These are phyloP conservation scores for Hippocampus comes DNA, from an alignment of 2,113 vertebrate genomes.

Conservation along the genomic window DNA sequence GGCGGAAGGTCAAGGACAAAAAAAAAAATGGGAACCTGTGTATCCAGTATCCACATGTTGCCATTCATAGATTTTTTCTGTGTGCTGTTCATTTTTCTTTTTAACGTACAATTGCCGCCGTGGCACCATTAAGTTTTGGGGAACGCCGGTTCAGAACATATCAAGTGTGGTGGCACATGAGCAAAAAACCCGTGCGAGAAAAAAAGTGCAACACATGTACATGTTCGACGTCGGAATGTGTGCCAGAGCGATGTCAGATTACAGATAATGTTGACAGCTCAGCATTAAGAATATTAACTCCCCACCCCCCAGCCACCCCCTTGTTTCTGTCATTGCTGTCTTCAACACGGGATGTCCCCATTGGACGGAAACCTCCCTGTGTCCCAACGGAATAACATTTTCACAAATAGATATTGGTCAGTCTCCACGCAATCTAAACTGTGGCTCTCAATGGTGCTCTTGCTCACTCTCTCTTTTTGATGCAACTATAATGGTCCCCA, in stretches of 20 bases:
- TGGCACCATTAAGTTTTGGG: too few species aligned
- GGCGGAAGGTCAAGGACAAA: too few species aligned
- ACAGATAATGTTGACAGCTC: constrained; percentile 23
- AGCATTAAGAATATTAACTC: neutral
- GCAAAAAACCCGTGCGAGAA: too few species aligned
- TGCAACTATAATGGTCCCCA: neutral
- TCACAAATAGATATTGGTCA: neutral
- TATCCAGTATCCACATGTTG: too few species aligned
- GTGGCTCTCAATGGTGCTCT: too few species aligned
- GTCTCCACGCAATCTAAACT: neutral
- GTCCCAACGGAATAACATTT: neutral
- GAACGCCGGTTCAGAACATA: neutral
- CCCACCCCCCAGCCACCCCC: too few species aligned
- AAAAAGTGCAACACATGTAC: neutral
- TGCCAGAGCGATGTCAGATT: neutral
- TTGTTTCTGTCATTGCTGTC: neutral
- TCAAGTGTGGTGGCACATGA: neutral
- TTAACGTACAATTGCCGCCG: too few species aligned
- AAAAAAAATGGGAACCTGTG: too few species aligned
- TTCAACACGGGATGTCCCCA: neutral
- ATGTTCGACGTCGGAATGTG: neutral
- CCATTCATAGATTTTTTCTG: too few species aligned
- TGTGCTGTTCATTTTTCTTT: too few species aligned
- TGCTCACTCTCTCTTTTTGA: neutral
- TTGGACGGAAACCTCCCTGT: neutral